phyloP scores from a whole-genome alignment of 1,140 invertebrate species.

The Rhopalosiphum maidis region DNA sequence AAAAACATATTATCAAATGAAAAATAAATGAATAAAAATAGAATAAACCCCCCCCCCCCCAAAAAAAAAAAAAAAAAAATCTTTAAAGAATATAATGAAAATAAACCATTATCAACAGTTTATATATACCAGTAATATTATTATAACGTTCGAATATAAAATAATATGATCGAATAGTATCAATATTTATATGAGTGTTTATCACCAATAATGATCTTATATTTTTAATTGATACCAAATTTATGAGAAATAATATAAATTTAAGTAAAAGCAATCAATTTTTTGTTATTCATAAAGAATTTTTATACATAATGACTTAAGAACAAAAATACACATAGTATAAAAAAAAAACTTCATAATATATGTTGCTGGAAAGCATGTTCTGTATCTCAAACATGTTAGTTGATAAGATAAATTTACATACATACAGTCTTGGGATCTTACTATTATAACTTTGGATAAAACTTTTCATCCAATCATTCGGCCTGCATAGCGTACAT shows the following conservation, averaged over 20 bases:
- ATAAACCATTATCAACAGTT: neutral
- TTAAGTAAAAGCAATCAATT: neutral
- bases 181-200: neutral
- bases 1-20: too few species aligned
- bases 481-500: neutral
- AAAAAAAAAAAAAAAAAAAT: too few species aligned
- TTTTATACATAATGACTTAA: neutral
- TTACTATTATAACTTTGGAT: constrained; percentile 10
- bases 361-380: neutral
- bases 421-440: constrained; percentile 6
- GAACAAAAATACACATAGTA: neutral
- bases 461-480: constrained; percentile 28
- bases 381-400: neutral
- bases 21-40: too few species aligned
- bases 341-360: neutral
- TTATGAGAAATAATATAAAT: neutral
- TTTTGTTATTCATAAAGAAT: neutral
- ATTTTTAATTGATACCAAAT: neutral
- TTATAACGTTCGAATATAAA: neutral
- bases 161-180: neutral
- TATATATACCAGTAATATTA: neutral
- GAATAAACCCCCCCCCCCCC: too few species aligned
- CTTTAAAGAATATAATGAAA: neutral
- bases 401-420: constrained; percentile 42
- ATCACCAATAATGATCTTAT: neutral